Evolutionary conservation across 1,140 invertebrate genomes (phyloP).

Genomic region (Drosophila rufa): DNA sequence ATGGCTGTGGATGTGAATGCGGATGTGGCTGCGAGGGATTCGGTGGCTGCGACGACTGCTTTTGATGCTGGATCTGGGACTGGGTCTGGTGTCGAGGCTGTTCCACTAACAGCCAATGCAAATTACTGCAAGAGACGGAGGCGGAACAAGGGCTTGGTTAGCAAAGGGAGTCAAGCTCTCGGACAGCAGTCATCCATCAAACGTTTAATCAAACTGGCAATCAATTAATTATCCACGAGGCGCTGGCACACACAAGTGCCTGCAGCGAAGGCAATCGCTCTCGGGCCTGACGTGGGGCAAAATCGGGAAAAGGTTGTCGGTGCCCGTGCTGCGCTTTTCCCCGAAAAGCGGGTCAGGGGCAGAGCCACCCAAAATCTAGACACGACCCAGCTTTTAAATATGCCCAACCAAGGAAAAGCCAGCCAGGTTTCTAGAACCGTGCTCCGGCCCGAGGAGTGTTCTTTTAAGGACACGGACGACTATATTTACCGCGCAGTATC

Average conservation of each 20-base stretch:
- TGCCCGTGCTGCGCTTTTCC: constrained; percentile 13
- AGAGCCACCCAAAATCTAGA: constrained; percentile 21
- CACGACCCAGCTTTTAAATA: constrained; percentile 61
- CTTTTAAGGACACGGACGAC: background rate
- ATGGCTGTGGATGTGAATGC: constrained; percentile 86
- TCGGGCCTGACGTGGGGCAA: constrained; percentile 1
- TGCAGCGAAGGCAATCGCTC: constrained; percentile 9
- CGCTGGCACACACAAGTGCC: constrained; percentile 12
- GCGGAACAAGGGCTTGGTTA: constrained; percentile 28
- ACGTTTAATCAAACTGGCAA: constrained; percentile 74
- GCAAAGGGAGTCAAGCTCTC: constrained; percentile 23
- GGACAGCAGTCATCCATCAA: constrained; percentile 59
- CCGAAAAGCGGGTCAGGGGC: background rate
- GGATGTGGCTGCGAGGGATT: constrained; percentile 14
- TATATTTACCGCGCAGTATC: constrained; percentile 26
- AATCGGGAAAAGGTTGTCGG: constrained; percentile 10
- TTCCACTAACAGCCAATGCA: constrained; percentile 55
- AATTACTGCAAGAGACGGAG: constrained; percentile 63
- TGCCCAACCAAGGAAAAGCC: constrained; percentile 17
- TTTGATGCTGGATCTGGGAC: constrained; percentile 16
- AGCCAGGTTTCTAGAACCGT: constrained; percentile 4
- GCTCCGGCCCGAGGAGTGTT: background rate
- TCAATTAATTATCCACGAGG: constrained; percentile 71
- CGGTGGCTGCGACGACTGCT: background rate
- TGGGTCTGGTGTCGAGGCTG: constrained; percentile 42